These are phyloP conservation scores for Homarus americanus DNA, from an alignment of 1,140 invertebrate genomes.

Conservation along the genomic window DNA sequence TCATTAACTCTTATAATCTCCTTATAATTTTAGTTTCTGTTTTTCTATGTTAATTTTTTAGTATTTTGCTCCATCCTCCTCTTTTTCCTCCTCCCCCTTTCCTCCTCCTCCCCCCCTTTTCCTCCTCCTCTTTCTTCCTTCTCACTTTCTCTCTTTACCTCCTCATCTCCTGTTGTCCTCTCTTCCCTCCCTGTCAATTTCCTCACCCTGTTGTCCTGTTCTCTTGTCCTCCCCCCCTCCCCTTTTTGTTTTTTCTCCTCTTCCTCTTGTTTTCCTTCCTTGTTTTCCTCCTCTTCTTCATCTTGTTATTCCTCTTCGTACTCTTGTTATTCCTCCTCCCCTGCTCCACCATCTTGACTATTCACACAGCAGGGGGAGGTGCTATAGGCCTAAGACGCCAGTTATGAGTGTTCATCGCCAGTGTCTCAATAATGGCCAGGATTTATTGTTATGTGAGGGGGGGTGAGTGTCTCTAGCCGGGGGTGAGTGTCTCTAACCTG, in stretches of 20 bases:
- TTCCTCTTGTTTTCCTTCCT: background rate
- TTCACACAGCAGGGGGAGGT: too few species aligned
- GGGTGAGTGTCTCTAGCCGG: too few species aligned
- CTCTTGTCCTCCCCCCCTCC: background rate
- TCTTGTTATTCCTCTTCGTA: background rate
- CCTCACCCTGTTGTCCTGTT: background rate
- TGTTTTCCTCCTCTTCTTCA: background rate
- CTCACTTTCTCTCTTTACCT: slow-evolving; percentile 1
- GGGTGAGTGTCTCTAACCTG: too few species aligned
- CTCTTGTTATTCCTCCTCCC: background rate
- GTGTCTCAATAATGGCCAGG: too few species aligned
- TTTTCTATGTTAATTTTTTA: too few species aligned
- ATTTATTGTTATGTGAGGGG: too few species aligned
- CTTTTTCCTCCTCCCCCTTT: background rate
- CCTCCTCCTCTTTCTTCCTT: background rate
- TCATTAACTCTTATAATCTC: too few species aligned
- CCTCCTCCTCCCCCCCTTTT: background rate
- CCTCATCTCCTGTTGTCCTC: too few species aligned
- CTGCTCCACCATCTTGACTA: too few species aligned
- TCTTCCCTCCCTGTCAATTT: background rate
- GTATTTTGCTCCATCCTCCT: background rate
- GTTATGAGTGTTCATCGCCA: too few species aligned
- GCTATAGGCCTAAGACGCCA: too few species aligned
- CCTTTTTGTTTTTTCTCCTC: background rate
- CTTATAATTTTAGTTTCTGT: too few species aligned